Base-by-base conservation (phyloP, 2,113 vertebrate species). In the Cavia porcellus region DNA sequence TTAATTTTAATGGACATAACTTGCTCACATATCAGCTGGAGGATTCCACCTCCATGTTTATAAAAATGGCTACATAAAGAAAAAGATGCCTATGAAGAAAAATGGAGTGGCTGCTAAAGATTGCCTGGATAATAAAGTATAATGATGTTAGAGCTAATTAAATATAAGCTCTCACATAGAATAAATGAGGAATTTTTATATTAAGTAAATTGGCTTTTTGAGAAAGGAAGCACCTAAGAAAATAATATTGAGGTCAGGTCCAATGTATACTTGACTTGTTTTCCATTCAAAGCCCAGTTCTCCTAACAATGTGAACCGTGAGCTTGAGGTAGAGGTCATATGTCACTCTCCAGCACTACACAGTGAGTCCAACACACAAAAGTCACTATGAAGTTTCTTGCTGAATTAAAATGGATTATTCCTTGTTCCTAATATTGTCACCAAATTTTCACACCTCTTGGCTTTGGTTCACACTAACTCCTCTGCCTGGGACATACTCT, bases 1-100 rank as follows among this genome's bases (percentile, higher is more conserved):
- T 98, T 98, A 98, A 98, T 98, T 98, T 98, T 98, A 98, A 98
- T 98, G 66, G 98, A 92, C 95, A 90, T 92, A 96, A 98, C 95
- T 91, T 97, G 93, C 68, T 86, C 92, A 97, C 96, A 90, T 97
- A 97, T 97, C 97, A 98, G 95, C 90, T 97, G 92, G 96, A 97
- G 57, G 50, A 90, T 90, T 97, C 96, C 74, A 92, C 52, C 47
- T 74, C 35, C 55, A 89, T 91, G 66, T 95, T 28, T 72, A 66
- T 64, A 94, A 94, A 70, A 77, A 62, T 68, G 81, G 50, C 47
- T 95, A 3, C 68, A 82, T 64, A 90, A 79, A 72, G 52, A 87
- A 80, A 96, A 97, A 96, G 38, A 4, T 80, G 52, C 61, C 95
- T 45, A 96, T 45, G 95, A 96, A 98, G 85, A 86, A 92, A 98